These are phyloP conservation scores for Genyomyrus donnyi DNA, from an alignment of 2,113 vertebrate species.

Conservation along the genomic window DNA sequence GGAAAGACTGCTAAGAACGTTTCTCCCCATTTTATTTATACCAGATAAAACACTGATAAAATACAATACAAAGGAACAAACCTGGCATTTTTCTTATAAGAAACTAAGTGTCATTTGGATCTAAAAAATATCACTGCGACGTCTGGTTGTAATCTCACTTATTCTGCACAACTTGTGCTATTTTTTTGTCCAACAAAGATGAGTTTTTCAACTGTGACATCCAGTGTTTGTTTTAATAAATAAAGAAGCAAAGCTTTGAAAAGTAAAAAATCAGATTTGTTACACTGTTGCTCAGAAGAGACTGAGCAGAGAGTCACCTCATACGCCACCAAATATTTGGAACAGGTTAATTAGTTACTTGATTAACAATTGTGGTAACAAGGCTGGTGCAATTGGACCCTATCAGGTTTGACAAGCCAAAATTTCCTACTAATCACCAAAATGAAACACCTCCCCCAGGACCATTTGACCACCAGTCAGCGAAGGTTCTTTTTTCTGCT, in stretches of 20 bases:
- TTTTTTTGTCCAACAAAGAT: neutral
- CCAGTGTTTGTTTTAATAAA: conserved; percentile 1
- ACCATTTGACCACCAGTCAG: neutral
- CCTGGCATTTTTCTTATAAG: neutral
- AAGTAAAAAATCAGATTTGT: neutral
- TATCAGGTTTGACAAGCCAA: neutral
- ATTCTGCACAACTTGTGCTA: neutral
- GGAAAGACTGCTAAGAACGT: neutral
- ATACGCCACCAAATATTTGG: neutral
- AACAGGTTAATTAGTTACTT: neutral
- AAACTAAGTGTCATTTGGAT: neutral
- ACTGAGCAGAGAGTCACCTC: neutral
- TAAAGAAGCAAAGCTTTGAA: neutral
- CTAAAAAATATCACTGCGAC: neutral
- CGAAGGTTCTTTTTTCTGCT: neutral
- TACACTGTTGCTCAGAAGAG: neutral
- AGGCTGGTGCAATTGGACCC: neutral
- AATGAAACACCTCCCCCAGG: neutral
- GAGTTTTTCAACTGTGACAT: neutral
- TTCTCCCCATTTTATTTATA: neutral
- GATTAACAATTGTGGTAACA: neutral
- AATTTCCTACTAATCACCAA: neutral
- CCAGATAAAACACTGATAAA: neutral
- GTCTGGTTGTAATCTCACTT: conserved; percentile 1
- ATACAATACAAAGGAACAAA: neutral